Evolutionary conservation across 2,888 invertebrate species (phyloP).

Genomic region (Drosophila ustulata): DNA sequence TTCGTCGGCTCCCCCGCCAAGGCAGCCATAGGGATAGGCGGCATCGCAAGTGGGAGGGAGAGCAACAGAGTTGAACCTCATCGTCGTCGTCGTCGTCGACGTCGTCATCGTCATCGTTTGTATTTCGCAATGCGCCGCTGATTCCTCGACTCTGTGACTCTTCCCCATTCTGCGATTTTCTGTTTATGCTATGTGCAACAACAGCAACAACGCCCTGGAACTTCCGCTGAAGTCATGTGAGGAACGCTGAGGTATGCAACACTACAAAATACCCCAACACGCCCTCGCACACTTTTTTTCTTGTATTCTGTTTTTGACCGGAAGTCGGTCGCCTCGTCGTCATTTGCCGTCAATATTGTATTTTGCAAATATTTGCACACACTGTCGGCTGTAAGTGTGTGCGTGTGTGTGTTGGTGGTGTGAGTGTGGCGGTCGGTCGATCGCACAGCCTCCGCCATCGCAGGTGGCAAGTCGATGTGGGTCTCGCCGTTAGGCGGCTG

Average conservation of each 20-base stretch:
- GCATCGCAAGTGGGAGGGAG: background rate
- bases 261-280: conserved; percentile 24
- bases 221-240: conserved; percentile 66
- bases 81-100: conserved; percentile 31
- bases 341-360: conserved; percentile 59
- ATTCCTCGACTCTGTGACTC: conserved; percentile 56
- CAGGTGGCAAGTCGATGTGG: conserved; percentile 58
- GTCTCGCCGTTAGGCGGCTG: conserved; percentile 62
- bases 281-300: conserved; percentile 43
- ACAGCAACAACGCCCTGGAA: conserved; percentile 52
- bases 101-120: conserved; percentile 46
- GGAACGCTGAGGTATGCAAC: conserved; percentile 64
- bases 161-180: conserved; percentile 30
- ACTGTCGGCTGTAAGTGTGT: conserved; percentile 3
- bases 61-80: background rate
- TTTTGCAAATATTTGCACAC: conserved; percentile 69
- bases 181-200: conserved; percentile 51
- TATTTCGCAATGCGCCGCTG: conserved; percentile 69
- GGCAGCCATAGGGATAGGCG: conserved; percentile 30
- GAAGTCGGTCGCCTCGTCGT: conserved; percentile 65
- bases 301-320: conserved; percentile 65
- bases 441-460: conserved; percentile 42
- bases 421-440: conserved; percentile 31
- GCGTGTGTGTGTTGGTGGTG: conserved; percentile 14
- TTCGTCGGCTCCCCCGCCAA: conserved; percentile 69